phyloP scores from a whole-genome alignment of 2,888 invertebrate species.

The Subacronicta megacephala region DNA sequence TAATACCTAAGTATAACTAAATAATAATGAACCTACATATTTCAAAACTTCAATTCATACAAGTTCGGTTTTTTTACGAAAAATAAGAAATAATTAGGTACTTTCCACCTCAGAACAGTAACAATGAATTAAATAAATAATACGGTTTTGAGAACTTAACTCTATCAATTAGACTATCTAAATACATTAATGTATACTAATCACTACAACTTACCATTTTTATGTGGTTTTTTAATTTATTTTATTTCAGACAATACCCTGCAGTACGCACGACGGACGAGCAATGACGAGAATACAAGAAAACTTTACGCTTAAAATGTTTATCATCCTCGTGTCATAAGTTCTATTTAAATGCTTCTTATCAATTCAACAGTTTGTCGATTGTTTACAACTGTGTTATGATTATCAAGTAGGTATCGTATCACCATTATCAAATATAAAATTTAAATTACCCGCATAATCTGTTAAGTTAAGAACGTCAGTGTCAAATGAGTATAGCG shows the following conservation, averaged over 20 bases:
- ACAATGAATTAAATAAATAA: too few relatives aligned
- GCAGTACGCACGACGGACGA: constrained; percentile 21
- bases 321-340: constrained; percentile 8
- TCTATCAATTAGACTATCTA: too few relatives aligned
- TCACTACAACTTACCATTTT: constrained; percentile 60
- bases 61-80: too few relatives aligned
- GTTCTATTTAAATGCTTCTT: constrained; percentile 12
- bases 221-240: constrained; percentile 21
- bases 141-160: too few relatives aligned
- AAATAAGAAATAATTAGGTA: too few relatives aligned
- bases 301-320: constrained; percentile 11
- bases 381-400: constrained; percentile 41
- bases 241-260: constrained; percentile 4
- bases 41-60: too few relatives aligned
- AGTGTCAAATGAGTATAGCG: constrained; percentile 15
- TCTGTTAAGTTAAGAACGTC: constrained; percentile 4
- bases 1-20: too few relatives aligned
- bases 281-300: constrained; percentile 18
- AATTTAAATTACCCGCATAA: not conserved
- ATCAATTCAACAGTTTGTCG: constrained; percentile 15
- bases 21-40: too few relatives aligned
- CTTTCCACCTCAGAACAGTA: too few relatives aligned
- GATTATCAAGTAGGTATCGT: too few relatives aligned
- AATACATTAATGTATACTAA: too few relatives aligned
- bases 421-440: constrained; percentile 2